These are phyloP conservation scores for Dasypogon diadema DNA, from an alignment of 2,888 invertebrate species.

Conservation along the genomic window DNA sequence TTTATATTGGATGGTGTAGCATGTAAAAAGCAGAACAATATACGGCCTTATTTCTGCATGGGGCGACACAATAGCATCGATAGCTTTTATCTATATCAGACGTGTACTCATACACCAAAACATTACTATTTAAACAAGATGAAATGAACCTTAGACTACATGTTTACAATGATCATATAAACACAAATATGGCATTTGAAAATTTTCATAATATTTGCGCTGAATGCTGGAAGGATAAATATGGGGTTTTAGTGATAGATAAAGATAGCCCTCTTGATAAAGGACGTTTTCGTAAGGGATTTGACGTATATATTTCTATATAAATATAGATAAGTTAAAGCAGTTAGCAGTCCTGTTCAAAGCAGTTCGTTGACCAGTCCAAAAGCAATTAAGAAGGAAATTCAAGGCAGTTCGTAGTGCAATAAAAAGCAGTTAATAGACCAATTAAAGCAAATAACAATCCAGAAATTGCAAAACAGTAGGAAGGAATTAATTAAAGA, in stretches of 20 bases:
- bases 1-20: conserved; percentile 64
- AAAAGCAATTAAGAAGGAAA: too few species aligned
- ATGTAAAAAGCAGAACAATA: conserved; percentile 61
- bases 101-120: conserved; percentile 63
- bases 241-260: conserved; percentile 60
- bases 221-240: conserved; percentile 61
- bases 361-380: too few species aligned
- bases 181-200: conserved; percentile 58
- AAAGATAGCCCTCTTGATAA: conserved; percentile 59
- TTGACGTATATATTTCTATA: conserved; percentile 57
- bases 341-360: too few species aligned
- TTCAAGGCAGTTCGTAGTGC: too few species aligned
- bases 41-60: conserved; percentile 62
- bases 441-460: too few species aligned
- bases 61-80: too few species aligned
- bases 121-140: conserved; percentile 64
- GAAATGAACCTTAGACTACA: conserved; percentile 62
- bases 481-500: too few species aligned
- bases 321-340: not conserved
- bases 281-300: conserved; percentile 62
- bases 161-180: conserved; percentile 54
- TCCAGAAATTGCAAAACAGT: too few species aligned
- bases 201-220: conserved; percentile 61
- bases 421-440: too few species aligned
- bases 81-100: conserved; percentile 63